A percentile compares a stretch with the other conserved stretches of the same genome.
Conservation (phyloP, 2,113 vertebrate species). For the Thryonomys swinderianus region DNA sequence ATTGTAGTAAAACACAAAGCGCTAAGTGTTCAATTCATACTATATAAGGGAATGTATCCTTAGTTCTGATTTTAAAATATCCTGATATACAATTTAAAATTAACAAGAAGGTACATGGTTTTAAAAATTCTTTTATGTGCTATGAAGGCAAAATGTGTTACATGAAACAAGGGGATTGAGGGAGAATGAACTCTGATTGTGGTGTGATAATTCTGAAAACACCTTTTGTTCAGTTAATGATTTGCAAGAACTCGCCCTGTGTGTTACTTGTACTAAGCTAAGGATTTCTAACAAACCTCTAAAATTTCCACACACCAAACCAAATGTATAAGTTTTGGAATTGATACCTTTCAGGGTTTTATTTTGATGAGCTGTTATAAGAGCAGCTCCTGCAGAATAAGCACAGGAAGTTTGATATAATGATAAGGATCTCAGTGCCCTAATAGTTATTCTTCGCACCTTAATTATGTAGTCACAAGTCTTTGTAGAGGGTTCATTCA, state of each 20-base stretch:
- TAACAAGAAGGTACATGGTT: fast-evolving
- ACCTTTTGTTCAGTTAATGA: background rate
- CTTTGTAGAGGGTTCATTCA: conserved; percentile 74
- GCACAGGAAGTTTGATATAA: conserved; percentile 73
- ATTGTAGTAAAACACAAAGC: background rate
- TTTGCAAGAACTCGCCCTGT: background rate
- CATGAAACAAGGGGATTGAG: background rate
- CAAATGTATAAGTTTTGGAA: background rate
- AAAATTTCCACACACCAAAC: conserved; percentile 29
- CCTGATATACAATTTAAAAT: conserved; percentile 36
- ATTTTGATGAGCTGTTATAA: conserved; percentile 68
- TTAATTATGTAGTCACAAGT: conserved; percentile 75
- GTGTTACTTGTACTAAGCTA: background rate
- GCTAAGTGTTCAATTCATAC: background rate
- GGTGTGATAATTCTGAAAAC: background rate
- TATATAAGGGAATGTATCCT: background rate
- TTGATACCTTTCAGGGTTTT: conserved; percentile 65
- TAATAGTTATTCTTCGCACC: conserved; percentile 78
- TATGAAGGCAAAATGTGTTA: too few species aligned
- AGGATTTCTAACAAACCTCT: conserved; percentile 19
- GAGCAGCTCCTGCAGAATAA: conserved; percentile 55
- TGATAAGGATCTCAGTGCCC: conserved; percentile 66
- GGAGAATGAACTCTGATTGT: background rate
- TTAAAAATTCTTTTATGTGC: background rate
- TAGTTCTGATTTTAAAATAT: background rate